phyloP scores from a whole-genome alignment of 2,113 vertebrate species.

The Physeter macrocephalus region DNA sequence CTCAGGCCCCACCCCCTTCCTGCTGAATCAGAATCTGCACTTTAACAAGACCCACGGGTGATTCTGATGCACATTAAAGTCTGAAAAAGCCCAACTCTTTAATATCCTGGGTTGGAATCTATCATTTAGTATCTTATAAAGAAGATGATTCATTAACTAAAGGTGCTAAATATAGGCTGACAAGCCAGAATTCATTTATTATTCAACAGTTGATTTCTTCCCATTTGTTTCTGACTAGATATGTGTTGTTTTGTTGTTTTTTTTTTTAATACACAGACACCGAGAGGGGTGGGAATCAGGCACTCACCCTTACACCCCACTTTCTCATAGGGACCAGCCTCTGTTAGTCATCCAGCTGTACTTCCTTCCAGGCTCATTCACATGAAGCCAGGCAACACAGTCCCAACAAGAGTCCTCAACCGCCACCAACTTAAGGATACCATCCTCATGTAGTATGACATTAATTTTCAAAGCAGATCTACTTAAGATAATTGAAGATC shows the following conservation, averaged over 20 bases:
- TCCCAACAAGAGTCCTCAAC: not conserved
- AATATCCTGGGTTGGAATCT: not conserved
- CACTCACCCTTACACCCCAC: rapidly evolving
- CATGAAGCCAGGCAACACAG: not conserved
- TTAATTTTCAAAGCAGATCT: not conserved
- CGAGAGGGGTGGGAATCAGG: not conserved
- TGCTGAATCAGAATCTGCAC: not conserved
- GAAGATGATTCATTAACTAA: not conserved
- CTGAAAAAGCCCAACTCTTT: not conserved
- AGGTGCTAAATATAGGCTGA: not conserved
- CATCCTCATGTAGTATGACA: not conserved
- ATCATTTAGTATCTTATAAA: not conserved
- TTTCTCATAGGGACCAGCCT: not conserved
- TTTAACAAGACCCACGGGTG: not conserved
- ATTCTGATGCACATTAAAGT: not conserved
- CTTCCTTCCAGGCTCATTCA: not conserved
- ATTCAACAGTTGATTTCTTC: not conserved
- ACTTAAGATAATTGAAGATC: not conserved
- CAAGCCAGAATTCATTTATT: not conserved
- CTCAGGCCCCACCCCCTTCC: not conserved
- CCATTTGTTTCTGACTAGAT: not conserved
- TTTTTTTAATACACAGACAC: not conserved
- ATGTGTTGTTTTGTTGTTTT: too few relatives aligned
- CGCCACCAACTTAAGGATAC: not conserved
- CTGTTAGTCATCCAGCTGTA: not conserved